These are phyloP conservation scores for Sceloporus undulatus DNA, from an alignment of 2,113 vertebrate species.

Conservation along the genomic window DNA sequence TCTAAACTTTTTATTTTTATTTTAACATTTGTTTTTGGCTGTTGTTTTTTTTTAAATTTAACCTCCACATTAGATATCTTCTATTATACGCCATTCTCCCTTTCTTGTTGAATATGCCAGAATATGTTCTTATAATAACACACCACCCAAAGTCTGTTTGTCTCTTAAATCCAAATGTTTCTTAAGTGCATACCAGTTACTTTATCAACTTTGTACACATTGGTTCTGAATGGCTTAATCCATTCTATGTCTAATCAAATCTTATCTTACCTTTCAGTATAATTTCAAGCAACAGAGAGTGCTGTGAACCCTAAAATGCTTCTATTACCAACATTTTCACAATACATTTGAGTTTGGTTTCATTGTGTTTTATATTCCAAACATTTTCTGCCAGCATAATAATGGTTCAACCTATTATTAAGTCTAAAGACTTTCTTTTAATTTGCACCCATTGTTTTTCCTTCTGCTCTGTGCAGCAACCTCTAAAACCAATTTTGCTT, in stretches of 20 bases:
- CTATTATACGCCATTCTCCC: background rate
- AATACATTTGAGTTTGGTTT: background rate
- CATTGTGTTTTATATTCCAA: background rate
- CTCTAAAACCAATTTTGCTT: background rate
- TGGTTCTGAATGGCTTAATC: background rate
- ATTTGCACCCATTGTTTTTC: background rate
- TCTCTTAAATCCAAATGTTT: background rate
- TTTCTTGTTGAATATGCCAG: background rate
- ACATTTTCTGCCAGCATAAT: background rate
- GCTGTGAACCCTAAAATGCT: background rate
- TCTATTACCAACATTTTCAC: background rate
- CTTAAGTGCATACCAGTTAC: background rate
- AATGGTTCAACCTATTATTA: background rate
- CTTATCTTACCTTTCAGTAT: background rate
- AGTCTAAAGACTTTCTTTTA: background rate
- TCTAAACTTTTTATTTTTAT: conserved; percentile 39
- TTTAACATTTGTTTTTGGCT: conserved; percentile 55
- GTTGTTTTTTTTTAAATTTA: background rate
- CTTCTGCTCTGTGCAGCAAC: background rate
- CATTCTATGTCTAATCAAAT: background rate
- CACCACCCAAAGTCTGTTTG: background rate
- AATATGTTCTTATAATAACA: background rate
- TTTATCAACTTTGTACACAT: background rate
- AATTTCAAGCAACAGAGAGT: background rate
- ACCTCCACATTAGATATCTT: background rate